A percentile compares a stretch with the other conserved stretches of the same genome.
Conservation (phyloP, 2,888 invertebrate genomes). For the Odontocerum albicorne region DNA sequence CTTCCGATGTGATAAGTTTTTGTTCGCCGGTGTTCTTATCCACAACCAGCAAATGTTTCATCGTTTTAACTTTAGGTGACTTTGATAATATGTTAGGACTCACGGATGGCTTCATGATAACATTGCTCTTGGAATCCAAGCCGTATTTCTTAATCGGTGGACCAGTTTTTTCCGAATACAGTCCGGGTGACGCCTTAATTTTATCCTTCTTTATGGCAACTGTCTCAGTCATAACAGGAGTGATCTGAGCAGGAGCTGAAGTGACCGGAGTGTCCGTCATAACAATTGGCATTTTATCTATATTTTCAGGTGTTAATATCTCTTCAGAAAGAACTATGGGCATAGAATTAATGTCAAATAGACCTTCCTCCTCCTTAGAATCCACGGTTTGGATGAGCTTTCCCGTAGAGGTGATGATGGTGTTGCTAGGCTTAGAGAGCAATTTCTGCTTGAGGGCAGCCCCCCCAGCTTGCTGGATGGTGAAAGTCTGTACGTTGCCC, state of each 20-base stretch:
- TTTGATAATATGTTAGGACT: constrained; percentile 57
- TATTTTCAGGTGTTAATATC: constrained; percentile 65
- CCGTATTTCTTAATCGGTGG: constrained; percentile 22
- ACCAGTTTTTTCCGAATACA: not conserved
- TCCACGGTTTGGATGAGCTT: constrained; percentile 42
- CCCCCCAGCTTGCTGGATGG: not conserved
- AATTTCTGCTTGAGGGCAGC: constrained; percentile 8
- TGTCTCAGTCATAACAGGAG: constrained; percentile 1
- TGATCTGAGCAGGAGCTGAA: not conserved
- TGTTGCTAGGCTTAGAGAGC: constrained; percentile 37
- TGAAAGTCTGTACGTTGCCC: not conserved
- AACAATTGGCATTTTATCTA: constrained; percentile 66
- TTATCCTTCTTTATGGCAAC: constrained; percentile 4
- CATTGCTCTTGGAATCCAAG: constrained; percentile 26
- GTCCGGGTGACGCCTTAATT: not conserved
- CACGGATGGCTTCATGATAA: constrained; percentile 47
- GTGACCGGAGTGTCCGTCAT: constrained; percentile 8
- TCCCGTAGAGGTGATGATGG: constrained; percentile 47
- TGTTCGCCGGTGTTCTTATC: constrained; percentile 55
- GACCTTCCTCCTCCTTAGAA: constrained; percentile 46
- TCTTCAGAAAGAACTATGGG: constrained; percentile 75
- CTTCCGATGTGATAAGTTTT: constrained; percentile 48
- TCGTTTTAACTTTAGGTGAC: constrained; percentile 49
- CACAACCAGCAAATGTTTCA: constrained; percentile 53
- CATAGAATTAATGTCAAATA: constrained; percentile 76